phyloP scores from a whole-genome alignment of 2,113 vertebrate genomes.

The Lampris incognitus region DNA sequence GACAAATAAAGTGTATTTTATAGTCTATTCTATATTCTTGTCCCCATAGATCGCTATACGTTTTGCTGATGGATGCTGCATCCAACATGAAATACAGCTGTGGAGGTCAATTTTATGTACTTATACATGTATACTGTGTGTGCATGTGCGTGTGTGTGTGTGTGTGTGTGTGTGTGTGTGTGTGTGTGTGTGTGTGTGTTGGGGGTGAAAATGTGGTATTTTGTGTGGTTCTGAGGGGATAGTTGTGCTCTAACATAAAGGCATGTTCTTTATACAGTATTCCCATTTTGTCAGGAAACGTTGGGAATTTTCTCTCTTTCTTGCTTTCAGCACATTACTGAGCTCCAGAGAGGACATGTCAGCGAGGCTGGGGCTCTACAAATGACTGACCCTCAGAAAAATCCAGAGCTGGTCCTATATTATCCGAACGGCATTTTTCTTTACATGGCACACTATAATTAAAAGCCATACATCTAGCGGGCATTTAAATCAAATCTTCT shows the following conservation, averaged over 20 bases:
- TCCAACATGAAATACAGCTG: no score
- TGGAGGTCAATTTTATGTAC: no score
- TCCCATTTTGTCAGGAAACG: slow-evolving; percentile 40
- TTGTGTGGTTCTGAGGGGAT: slow-evolving; percentile 1
- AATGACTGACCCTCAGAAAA: neutral
- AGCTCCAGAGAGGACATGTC: no score
- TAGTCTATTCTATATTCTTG: no score
- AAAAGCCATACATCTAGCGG: slow-evolving; percentile 43
- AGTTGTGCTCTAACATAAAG: slow-evolving; percentile 8
- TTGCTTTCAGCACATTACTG: neutral
- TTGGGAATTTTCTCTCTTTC: neutral
- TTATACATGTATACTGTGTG: no score
- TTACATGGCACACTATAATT: slow-evolving; percentile 50
- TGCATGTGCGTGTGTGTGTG: no score
- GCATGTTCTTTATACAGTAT: neutral
- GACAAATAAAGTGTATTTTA: no score
- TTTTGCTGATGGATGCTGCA: no score
- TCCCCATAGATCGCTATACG: no score
- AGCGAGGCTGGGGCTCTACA: neutral
- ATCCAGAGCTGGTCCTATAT: slow-evolving; percentile 19
- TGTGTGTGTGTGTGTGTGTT: no score
- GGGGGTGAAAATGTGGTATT: no score
- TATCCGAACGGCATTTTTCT: slow-evolving; percentile 22
- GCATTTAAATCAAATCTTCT: slow-evolving; percentile 20
- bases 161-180: no score